Conservation (phyloP, 2,797 vertebrate genomes). For the Sebastes taczanowskii region DNA sequence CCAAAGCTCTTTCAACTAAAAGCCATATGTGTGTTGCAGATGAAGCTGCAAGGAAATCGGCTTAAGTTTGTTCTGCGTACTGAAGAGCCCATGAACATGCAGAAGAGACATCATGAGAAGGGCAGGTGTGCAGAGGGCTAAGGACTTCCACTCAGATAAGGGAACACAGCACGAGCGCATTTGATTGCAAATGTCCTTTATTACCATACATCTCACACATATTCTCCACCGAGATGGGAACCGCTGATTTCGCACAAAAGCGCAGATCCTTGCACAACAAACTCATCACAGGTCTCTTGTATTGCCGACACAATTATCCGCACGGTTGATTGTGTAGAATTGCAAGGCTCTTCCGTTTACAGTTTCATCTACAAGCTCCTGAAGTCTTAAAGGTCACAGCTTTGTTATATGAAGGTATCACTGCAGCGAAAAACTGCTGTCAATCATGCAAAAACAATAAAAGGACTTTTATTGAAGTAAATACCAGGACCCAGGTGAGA, state of each 20-base stretch:
- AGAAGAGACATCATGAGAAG: not conserved
- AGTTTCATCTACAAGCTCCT: not conserved
- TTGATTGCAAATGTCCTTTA: constrained; percentile 30
- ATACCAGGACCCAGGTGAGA: not conserved
- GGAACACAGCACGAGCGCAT: constrained; percentile 5
- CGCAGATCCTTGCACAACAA: not conserved
- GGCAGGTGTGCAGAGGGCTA: not conserved
- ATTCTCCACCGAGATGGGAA: not conserved
- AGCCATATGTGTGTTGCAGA: too few species aligned
- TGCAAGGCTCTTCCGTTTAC: not conserved
- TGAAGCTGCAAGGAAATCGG: not conserved
- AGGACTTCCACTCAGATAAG: constrained; percentile 1
- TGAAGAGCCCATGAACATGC: not conserved
- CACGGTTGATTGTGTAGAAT: not conserved
- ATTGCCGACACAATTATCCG: not conserved
- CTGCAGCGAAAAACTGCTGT: not conserved
- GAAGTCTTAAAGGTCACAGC: not conserved
- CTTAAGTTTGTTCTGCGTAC: not conserved
- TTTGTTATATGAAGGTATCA: not conserved
- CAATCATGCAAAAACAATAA: not conserved
- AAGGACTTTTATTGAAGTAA: not conserved
- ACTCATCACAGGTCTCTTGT: not conserved
- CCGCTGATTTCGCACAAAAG: not conserved
- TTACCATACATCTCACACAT: constrained; percentile 15
- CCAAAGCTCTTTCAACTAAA: not conserved